phyloP scores from a whole-genome alignment of 2,888 invertebrate genomes.

The Ametastegia equiseti region DNA sequence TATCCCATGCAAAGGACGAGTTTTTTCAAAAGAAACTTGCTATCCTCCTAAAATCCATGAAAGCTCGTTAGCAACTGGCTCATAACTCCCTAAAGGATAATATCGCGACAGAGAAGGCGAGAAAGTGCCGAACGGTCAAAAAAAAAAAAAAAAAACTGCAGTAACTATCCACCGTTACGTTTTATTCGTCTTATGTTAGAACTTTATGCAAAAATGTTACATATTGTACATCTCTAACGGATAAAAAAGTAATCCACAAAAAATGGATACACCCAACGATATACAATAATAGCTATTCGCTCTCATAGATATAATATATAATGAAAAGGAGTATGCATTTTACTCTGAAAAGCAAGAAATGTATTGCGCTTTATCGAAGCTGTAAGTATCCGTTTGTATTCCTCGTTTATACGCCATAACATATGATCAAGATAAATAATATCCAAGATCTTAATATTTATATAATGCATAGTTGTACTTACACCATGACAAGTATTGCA shows the following conservation, averaged over 20 bases:
- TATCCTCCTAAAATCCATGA: neutral
- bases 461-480: neutral
- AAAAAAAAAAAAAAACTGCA: neutral
- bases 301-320: too few relatives aligned
- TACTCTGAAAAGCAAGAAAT: too few relatives aligned
- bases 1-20: neutral
- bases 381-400: neutral
- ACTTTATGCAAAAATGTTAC: neutral
- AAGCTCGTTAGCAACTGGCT: neutral
- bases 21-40: neutral
- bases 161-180: neutral
- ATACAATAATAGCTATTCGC: neutral
- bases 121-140: neutral
- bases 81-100: neutral
- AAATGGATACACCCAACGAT: neutral
- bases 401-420: neutral
- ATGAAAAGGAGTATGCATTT: neutral
- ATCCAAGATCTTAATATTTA: neutral
- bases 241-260: neutral
- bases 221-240: neutral
- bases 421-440: neutral
- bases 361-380: neutral
- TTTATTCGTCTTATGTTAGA: neutral
- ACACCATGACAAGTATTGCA: neutral
- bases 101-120: neutral